These are phyloP conservation scores for Scrobipalpa costella DNA, from an alignment of 2,888 invertebrate species.

Conservation along the genomic window DNA sequence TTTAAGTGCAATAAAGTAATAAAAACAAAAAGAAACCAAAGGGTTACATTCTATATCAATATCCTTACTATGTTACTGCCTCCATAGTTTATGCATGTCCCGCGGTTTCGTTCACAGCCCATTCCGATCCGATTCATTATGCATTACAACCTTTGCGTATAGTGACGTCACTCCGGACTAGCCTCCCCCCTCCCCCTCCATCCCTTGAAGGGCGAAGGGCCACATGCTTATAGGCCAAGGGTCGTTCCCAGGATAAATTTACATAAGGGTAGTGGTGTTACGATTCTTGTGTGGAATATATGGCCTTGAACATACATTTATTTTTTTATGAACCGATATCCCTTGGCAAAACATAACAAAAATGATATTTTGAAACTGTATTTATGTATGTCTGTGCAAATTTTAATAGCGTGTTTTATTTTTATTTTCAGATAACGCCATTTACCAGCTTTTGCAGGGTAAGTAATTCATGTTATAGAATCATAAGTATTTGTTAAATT, in stretches of 20 bases:
- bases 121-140: conserved; percentile 12
- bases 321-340: no score
- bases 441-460: conserved; percentile 94
- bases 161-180: not conserved
- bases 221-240: conserved; percentile 1
- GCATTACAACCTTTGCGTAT: conserved; percentile 8
- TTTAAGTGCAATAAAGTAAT: no score
- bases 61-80: not conserved
- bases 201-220: not conserved
- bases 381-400: no score
- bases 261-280: not conserved
- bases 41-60: not conserved
- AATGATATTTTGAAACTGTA: no score
- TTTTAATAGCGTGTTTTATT: conserved; percentile 27
- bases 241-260: not conserved
- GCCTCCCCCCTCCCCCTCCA: no score
- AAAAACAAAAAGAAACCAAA: no score
- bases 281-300: not conserved
- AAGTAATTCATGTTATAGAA: no score
- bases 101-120: not conserved
- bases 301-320: not conserved
- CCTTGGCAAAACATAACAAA: no score
- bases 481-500: no score
- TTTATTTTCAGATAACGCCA: conserved; percentile 89
- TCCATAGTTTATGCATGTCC: conserved; percentile 4